Percentiles rank a stretch among this genome's conserved stretches.
Conservation (phyloP, 2,888 invertebrate species). For the Homarus gammarus region DNA sequence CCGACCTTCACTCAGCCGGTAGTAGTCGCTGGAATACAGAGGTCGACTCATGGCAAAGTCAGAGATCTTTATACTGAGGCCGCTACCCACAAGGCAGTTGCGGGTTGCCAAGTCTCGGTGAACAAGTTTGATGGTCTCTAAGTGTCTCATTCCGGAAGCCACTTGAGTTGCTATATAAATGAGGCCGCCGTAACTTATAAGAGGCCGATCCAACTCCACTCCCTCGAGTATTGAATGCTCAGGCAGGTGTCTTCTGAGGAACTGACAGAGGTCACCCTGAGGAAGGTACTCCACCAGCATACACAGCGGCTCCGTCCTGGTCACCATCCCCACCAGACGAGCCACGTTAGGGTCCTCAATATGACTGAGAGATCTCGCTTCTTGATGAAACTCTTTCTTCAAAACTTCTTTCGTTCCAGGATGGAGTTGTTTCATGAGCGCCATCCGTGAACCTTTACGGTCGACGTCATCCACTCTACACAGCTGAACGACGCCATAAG, state of each 20-base stretch:
- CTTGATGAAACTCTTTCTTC: conserved; percentile 81
- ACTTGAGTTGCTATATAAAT: conserved; percentile 92
- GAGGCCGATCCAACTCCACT: conserved; percentile 80
- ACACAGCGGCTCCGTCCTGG: conserved; percentile 89
- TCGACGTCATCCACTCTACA: conserved; percentile 59
- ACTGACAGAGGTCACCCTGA: conserved; percentile 89
- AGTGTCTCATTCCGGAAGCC: conserved; percentile 93
- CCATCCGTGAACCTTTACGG: conserved; percentile 32
- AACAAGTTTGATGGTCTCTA: conserved; percentile 90
- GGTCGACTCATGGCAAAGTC: conserved; percentile 87
- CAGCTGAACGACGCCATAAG: conserved; percentile 84
- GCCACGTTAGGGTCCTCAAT: conserved; percentile 91
- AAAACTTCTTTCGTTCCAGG: conserved; percentile 41
- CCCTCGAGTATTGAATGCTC: conserved; percentile 81
- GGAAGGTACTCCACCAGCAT: conserved; percentile 93
- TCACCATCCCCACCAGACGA: conserved; percentile 89
- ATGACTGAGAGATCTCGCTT: conserved; percentile 91
- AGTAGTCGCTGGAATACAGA: conserved; percentile 88
- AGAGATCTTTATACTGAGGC: conserved; percentile 86
- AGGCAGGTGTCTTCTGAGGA: conserved; percentile 85
- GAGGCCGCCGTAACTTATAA: conserved; percentile 87
- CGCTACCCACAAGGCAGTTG: conserved; percentile 89
- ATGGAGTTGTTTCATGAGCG: conserved; percentile 63
- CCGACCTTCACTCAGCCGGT: conserved; percentile 84
- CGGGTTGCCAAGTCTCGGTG: conserved; percentile 92